phyloP scores from a whole-genome alignment of 2,797 vertebrate genomes.

The Steatocranus sp. region DNA sequence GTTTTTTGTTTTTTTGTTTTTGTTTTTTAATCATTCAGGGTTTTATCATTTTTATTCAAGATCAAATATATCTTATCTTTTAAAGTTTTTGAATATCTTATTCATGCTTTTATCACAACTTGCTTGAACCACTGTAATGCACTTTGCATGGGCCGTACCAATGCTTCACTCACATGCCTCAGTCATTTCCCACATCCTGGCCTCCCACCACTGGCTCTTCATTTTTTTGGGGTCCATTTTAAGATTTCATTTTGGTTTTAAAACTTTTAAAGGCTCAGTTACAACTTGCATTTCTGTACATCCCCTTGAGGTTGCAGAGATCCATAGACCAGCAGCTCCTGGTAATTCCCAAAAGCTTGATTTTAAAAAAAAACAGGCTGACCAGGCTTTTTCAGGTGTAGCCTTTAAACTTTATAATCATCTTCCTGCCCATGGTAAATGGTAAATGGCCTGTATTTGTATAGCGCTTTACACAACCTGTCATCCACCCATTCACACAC shows the following conservation, averaged over 20 bases:
- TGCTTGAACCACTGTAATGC: not conserved
- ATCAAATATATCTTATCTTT: not conserved
- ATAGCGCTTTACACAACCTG: too few species aligned
- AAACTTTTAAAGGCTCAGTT: not conserved
- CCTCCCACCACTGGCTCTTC: not conserved
- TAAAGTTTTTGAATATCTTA: not conserved
- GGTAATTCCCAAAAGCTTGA: not conserved
- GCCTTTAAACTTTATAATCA: not conserved
- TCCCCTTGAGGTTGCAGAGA: not conserved
- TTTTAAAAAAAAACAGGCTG: not conserved
- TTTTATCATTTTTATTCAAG: not conserved
- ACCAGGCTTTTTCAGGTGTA: not conserved
- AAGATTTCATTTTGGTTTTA: not conserved
- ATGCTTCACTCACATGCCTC: not conserved
- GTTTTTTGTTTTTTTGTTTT: not conserved
- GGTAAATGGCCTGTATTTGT: too few species aligned
- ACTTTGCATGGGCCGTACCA: not conserved
- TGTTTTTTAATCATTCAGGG: not conserved
- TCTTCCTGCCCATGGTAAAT: not conserved
- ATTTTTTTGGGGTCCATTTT: not conserved
- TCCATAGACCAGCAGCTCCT: not conserved
- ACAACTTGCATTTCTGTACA: not conserved
- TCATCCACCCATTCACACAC: too few species aligned
- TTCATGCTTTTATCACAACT: not conserved
- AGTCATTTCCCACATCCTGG: not conserved